phyloP scores from a whole-genome alignment of 2,113 vertebrate species.

The Charina bottae region DNA sequence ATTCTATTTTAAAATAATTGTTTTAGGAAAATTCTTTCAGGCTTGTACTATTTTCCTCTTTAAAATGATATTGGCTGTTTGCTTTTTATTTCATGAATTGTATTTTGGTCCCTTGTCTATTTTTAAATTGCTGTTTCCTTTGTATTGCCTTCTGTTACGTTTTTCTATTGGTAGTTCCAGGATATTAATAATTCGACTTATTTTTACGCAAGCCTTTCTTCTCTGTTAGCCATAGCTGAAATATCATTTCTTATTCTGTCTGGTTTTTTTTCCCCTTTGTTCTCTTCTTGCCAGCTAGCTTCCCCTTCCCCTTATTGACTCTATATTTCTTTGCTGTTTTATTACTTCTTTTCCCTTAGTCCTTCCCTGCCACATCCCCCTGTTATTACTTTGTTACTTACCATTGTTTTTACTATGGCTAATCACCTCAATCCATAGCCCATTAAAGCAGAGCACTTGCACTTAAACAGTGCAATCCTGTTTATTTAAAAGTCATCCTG shows the following conservation, averaged over 20 bases:
- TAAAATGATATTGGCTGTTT: conserved; percentile 12
- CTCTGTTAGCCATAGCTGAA: conserved; percentile 54
- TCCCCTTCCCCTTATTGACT: conserved; percentile 41
- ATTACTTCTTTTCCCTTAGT: background rate
- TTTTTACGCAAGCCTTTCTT: conserved; percentile 60
- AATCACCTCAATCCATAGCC: background rate
- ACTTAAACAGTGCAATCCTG: background rate
- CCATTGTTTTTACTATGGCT: conserved; percentile 54
- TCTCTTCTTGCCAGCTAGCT: conserved; percentile 21
- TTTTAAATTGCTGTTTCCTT: conserved; percentile 34
- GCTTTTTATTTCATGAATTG: background rate
- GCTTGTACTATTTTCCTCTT: background rate
- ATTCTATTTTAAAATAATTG: background rate
- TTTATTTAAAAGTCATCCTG: background rate
- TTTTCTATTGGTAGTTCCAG: conserved; percentile 45
- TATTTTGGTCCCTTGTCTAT: conserved; percentile 15
- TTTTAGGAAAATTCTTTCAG: conserved; percentile 15
- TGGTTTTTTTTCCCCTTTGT: conserved; percentile 26
- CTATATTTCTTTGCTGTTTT: conserved; percentile 32
- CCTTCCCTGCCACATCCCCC: conserved; percentile 29
- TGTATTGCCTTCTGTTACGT: conserved; percentile 45
- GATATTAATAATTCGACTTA: conserved; percentile 49
- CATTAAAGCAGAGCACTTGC: background rate
- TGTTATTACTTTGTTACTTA: conserved; percentile 44
- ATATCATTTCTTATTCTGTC: conserved; percentile 62